Base-by-base conservation (phyloP, 2,888 invertebrate genomes). In the Drosophila vallismaia region DNA sequence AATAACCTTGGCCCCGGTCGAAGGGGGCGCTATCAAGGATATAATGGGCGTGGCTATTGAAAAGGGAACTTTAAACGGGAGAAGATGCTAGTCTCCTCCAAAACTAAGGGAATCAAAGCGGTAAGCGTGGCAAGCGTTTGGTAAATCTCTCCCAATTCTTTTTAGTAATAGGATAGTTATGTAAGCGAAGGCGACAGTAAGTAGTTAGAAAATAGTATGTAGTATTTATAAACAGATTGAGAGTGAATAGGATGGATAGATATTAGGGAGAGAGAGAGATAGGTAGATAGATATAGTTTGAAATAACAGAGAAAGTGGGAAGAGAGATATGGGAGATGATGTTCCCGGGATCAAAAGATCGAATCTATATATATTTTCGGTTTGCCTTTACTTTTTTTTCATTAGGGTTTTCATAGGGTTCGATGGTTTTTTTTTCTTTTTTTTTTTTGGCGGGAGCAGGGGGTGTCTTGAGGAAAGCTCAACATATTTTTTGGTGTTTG, bases 401-500 rank as follows among this genome's bases (percentile, higher is more conserved):
- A 38, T 7, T 51, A 0, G 10, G 56, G 31, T 29, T 24, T 44
- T 1, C 19, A 19, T 19, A 19, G 12, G n/a, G 14, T 29, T 24
- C 6, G 19, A 8, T 24, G 31, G 53, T 63, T 48, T 6, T 64
- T 69, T 56, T 51, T 68, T 71, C 54, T 36, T 59, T 68, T 48
- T 64, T 73, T 63, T 53, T 70, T 71, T 56, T 46, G 45, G 66
- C 45, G 8, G 29, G 40, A 28, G 28, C n/a, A 67, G 73, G 73
- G 54, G 67, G 76, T 82, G 69, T 83, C 75, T 84, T 89, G 90
- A 90, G 90, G 90, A 89, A 85, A 85, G 77, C 88, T 77, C 70
- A 82, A 88, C 85, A 88, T 88, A 88, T 79, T 78, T 75, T 82
- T 86, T 89, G 90, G 90, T 88, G 79, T 88, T 90, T 90, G 90